Evolutionary conservation across 2,888 invertebrate genomes (phyloP), one percentile per base, ranked within the genome.

Genomic region (Plutella xylostella): DNA sequence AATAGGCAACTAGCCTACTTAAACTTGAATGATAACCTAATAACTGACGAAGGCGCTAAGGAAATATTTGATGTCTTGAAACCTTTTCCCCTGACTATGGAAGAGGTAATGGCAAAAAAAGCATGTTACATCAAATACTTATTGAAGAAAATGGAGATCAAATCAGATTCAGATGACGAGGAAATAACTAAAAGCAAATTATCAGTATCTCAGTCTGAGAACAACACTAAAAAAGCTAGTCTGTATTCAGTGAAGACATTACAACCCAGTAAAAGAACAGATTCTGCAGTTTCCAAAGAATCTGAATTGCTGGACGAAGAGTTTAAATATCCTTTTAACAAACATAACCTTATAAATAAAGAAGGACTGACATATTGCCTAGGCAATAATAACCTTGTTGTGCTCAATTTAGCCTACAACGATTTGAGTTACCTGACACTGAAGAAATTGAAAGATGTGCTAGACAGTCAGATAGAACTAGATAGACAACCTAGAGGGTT

Each of bases 1-100:
- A 79, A 78, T 43, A 58, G 69, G 46, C 54, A 58, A 3, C 46
- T 79, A 2, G 43, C 47, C 11, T 76, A 74, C 7, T 6, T 28
- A n/a, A 28, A 28, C n/a, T 28, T 28, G 7, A 12, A 9, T 3
- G 28, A n/a, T 12, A 28, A 28, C 28, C 28, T 12, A 28, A 9
- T 28, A 9, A 28, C 3, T 2, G 28, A 28, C n/a, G 28, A 28
- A 6, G 7, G 28, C n/a, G 28, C 28, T 6, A 6, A 12, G 9
- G n/a, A n/a, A 3, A 28, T 28, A 3, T 28, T 28, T 9, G 9
- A 9, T 12, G 3, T 28, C 7, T n/a, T 28, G 9, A 2, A 12
- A 28, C 11, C 9, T 9, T 28, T 4, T n/a, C 28, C 28, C 3
- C n/a, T 28, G 28, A 28, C 28, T 12, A n/a, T 28, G 9, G 28